Base-by-base conservation (phyloP, 2,113 vertebrate genomes). In the Glaucomys volans region DNA sequence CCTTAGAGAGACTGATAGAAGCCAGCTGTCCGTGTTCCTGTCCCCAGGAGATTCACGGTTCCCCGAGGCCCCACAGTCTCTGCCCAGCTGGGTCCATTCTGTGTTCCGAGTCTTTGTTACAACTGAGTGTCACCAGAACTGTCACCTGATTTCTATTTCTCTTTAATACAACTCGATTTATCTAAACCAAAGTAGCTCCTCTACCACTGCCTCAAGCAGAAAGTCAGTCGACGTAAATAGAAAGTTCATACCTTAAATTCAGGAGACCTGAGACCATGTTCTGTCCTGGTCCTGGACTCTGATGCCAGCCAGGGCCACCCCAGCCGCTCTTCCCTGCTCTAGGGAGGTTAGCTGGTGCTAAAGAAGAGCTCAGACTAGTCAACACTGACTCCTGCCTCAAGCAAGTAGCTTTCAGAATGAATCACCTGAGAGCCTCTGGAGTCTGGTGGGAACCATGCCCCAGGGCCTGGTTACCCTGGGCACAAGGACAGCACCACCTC, bases 61-160 rank as follows among this genome's bases (percentile, higher is more conserved):
- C 75, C 30, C n/a, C 9, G 44, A 20, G 26, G 0, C 47, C 1
- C 44, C 5, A 11, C 11, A 0, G 0, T 2, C 6, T 35, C 50
- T 89, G 20, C 37, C 50, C 26, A 30, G 0, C 22, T 44, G 72
- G 74, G 20, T 37, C 74, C 35, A 32, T 75, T 77, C 80, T 69
- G 17, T 62, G 57, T 81, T 64, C 59, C 4, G 13, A 8, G 32
- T 54, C 50, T 88, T 75, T 91, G 0, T 40, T 74, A 3, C 17
- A 72, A 42, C 14, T 50, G 30, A 44, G 11, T 57, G 64, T 62
- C 44, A 76, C 28, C 44, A 79, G 44, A 85, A 66, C 40, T n/a
- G 26, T 11, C 28, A 57, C 35, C 57, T 92, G 24, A 18, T 77
- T 81, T 47, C 37, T 94, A 9, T 86, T 71, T 47, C 62, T 80